These are phyloP conservation scores for Congeria kusceri DNA, from an alignment of 2,888 invertebrate species.

Conservation along the genomic window DNA sequence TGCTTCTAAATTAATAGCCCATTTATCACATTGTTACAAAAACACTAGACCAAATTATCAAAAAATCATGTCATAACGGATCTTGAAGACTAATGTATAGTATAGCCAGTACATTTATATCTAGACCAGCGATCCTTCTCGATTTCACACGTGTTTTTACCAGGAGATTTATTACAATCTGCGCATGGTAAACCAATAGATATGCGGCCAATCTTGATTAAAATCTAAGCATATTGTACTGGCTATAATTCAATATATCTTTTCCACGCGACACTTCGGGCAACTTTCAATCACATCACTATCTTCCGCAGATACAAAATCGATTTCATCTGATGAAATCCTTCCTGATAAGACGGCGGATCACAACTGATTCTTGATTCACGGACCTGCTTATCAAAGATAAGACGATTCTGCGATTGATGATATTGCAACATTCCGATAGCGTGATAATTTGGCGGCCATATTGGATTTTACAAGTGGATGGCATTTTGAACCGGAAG, in stretches of 20 bases:
- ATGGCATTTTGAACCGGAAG: conserved; percentile 59
- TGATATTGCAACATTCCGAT: conserved; percentile 34
- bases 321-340: conserved; percentile 62
- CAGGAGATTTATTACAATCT: too few species aligned
- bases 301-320: conserved; percentile 62
- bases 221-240: conserved; percentile 34
- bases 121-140: too few species aligned
- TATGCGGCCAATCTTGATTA: conserved; percentile 26
- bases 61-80: too few species aligned
- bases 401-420: conserved; percentile 55
- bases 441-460: conserved; percentile 47
- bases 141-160: too few species aligned
- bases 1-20: too few species aligned
- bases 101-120: too few species aligned
- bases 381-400: conserved; percentile 50
- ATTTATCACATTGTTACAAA: too few species aligned
- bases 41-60: too few species aligned
- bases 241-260: conserved; percentile 51
- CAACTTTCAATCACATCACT: conserved; percentile 54
- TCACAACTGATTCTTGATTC: conserved; percentile 49
- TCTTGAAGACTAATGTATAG: too few species aligned
- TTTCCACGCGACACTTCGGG: conserved; percentile 57
- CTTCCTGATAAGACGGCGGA: conserved; percentile 33
- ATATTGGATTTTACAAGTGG: conserved; percentile 55
- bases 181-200: too few species aligned